Evolutionary conservation across 2,797 vertebrate genomes (phyloP), one percentile per base, ranked within the genome.

Genomic region (Notolepis coatsorum): DNA sequence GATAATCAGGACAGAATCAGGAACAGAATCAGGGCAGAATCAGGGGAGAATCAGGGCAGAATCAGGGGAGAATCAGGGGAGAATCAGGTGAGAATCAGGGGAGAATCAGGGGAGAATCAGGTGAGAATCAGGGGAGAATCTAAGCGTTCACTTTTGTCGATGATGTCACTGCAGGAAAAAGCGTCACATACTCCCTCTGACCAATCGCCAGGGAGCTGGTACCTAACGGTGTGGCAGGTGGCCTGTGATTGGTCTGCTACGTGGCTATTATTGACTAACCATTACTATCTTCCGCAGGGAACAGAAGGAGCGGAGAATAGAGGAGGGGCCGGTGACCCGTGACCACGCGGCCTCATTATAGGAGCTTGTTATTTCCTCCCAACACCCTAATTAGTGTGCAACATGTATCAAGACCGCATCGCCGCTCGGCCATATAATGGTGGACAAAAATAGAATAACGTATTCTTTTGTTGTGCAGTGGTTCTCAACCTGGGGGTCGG

Each of bases 181-280:
- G 25, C 45, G n/a, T n/a, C n/a, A n/a, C n/a, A n/a, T n/a, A n/a
- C n/a, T n/a, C 70, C 63, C 62, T 68, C 31, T 7, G 45, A 47
- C 57, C 33, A 21, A 50, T 77, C 43, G 30, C 47, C 24, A 52
- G 55, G 51, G 39, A 70, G 53, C 54, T 64, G 5, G 39, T 58
- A 65, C n/a, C 49, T 80, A 82, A 84, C 81, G 76, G 68, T n/a
- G 28, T 56, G 62, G 20, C 12, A 65, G 77, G 50, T 65, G 71
- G n/a, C 28, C 75, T 84, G 61, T 65, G 79, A 88, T 90, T 84
- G 77, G 57, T 74, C 80, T 79, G 70, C 59, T 38, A 75, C 20
- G 68, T 59, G 51, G 57, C 63, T 41, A 73, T 80, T 76, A 75
- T 57, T 77, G 70, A 74, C 79, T 80, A 83, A 88, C 69, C 60